Evolutionary conservation across 2,888 invertebrate species (phyloP).

Genomic region (Sturmia bella): DNA sequence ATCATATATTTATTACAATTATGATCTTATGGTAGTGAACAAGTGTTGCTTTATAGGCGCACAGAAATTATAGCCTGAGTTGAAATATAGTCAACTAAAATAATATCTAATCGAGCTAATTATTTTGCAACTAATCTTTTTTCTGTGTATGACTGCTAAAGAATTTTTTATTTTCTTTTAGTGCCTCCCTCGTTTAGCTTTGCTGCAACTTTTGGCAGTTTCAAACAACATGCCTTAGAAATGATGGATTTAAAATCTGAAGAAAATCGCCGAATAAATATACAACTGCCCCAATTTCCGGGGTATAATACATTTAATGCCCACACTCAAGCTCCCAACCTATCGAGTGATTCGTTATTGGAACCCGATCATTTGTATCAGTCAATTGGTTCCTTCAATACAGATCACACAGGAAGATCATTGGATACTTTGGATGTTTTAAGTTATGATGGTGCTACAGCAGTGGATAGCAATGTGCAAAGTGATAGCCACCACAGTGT

Average conservation of each 20-base stretch:
- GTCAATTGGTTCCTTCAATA: constrained; percentile 76
- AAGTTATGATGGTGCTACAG: constrained; percentile 72
- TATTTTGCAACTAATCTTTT: no score
- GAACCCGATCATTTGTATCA: constrained; percentile 73
- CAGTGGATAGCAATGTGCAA: constrained; percentile 21
- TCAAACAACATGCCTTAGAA: constrained; percentile 72
- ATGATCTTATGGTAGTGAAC: no score
- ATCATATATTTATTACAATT: no score
- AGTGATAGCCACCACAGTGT: constrained; percentile 13
- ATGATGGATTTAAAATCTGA: constrained; percentile 28
- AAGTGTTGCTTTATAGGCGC: no score
- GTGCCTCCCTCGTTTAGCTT: constrained; percentile 79
- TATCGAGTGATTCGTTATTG: constrained; percentile 75
- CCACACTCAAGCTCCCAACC: constrained; percentile 73
- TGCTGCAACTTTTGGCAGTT: constrained; percentile 75
- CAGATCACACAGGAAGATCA: constrained; percentile 76
- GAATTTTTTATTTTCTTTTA: constrained; percentile 45
- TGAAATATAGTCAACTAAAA: no score
- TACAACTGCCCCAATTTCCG: constrained; percentile 77
- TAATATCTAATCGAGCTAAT: no score
- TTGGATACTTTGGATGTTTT: constrained; percentile 75
- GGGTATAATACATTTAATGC: constrained; percentile 75
- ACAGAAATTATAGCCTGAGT: no score
- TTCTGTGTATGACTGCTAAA: no score
- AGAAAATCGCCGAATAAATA: constrained; percentile 72